These are phyloP conservation scores for Ypsolopha sequella DNA, from an alignment of 2,888 invertebrate species.

Conservation along the genomic window DNA sequence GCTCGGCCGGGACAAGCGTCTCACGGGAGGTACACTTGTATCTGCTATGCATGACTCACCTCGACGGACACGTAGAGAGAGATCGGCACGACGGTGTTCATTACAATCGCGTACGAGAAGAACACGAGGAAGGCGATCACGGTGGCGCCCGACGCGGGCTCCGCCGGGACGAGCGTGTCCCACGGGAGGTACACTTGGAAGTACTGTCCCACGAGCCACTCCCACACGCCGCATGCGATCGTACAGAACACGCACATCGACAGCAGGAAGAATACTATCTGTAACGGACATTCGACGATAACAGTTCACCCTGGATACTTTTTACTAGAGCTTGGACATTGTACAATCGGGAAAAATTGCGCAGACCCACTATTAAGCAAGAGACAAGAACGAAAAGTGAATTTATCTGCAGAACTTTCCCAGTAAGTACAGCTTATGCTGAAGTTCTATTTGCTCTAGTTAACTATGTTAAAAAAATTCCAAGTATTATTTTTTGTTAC, in stretches of 20 bases:
- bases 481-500: too few relatives aligned
- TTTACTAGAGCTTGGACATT: too few relatives aligned
- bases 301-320: too few relatives aligned
- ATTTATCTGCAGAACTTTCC: too few relatives aligned
- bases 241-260: constrained; percentile 98
- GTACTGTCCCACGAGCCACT: constrained; percentile 91
- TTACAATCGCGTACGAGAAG: constrained; percentile 99
- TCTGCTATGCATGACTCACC: constrained; percentile 60
- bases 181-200: constrained; percentile 92
- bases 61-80: constrained; percentile 97
- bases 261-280: constrained; percentile 98
- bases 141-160: constrained; percentile 86
- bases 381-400: too few relatives aligned
- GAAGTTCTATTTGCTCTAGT: too few relatives aligned
- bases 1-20: constrained; percentile 86
- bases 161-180: constrained; percentile 91
- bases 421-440: too few relatives aligned
- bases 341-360: too few relatives aligned
- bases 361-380: too few relatives aligned
- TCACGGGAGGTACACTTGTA: too few relatives aligned
- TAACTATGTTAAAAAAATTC: too few relatives aligned
- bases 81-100: constrained; percentile 99
- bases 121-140: constrained; percentile 97
- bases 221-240: constrained; percentile 98
- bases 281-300: constrained; percentile 28